Percentiles rank a stretch among this genome's conserved stretches.
These are phyloP conservation scores for Nasonia giraulti DNA, from an alignment of 1,140 invertebrate species.

Conservation along the genomic window DNA sequence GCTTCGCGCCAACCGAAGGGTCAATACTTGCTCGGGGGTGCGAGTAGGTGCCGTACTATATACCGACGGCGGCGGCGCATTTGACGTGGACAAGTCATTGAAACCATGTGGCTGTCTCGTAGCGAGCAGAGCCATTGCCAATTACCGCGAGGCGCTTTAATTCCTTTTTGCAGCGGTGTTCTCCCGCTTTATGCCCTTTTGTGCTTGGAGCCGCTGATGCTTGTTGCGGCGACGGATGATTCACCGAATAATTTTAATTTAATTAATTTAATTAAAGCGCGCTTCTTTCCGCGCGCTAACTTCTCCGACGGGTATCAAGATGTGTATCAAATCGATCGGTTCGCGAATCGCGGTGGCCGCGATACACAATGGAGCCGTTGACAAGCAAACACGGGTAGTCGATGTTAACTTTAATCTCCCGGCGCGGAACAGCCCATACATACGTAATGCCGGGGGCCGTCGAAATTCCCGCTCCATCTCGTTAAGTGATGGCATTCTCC, in stretches of 20 bases:
- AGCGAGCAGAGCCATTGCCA: slow-evolving; percentile 31
- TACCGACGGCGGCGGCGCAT: background rate
- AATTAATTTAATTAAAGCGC: background rate
- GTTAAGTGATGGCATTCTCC: slow-evolving; percentile 39
- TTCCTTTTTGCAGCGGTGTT: slow-evolving; percentile 37
- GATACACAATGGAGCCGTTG: background rate
- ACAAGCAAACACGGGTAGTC: background rate
- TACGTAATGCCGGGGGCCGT: background rate
- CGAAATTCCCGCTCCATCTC: slow-evolving; percentile 28
- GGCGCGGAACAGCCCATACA: background rate
- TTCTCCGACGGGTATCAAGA: background rate
- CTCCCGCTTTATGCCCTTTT: background rate
- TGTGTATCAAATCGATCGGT: too few species aligned
- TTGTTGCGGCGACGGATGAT: background rate
- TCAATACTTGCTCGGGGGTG: slow-evolving; percentile 57
- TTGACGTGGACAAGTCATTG: slow-evolving; percentile 62
- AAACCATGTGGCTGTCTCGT: slow-evolving; percentile 56
- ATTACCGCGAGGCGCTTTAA: slow-evolving; percentile 43
- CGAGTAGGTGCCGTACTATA: background rate
- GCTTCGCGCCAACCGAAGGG: slow-evolving; percentile 51
- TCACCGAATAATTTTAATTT: background rate
- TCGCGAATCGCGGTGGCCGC: too few species aligned
- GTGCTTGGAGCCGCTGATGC: background rate
- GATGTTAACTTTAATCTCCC: background rate
- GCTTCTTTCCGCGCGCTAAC: background rate